A percentile compares a stretch with the other conserved stretches of the same genome.
Evolutionary conservation across 2,888 invertebrate genomes (phyloP).

Genomic region (Thelaira solivaga): DNA sequence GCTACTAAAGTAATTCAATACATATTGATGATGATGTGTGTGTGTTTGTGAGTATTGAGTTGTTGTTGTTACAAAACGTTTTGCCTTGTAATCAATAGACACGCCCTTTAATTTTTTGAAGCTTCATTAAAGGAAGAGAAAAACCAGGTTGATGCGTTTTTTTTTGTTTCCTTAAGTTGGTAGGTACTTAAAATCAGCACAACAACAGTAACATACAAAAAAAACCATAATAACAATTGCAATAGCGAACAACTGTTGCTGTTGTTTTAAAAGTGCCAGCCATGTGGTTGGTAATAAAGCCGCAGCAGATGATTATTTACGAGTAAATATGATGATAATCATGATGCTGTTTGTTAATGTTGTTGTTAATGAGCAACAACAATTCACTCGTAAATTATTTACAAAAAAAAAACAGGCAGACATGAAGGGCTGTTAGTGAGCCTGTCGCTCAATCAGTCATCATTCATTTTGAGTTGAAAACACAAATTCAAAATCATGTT

Average conservation of each 20-base stretch:
- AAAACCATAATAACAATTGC: constrained; percentile 25
- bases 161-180: constrained; percentile 63
- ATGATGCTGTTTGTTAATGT: background rate
- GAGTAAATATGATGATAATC: constrained; percentile 25
- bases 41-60: background rate
- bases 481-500: constrained; percentile 16
- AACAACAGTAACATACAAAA: constrained; percentile 18
- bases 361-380: constrained; percentile 26
- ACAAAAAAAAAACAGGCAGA: background rate
- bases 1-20: background rate
- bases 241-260: constrained; percentile 64
- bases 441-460: background rate
- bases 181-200: constrained; percentile 49
- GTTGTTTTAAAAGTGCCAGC: constrained; percentile 22
- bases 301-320: background rate
- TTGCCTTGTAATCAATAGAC: constrained; percentile 48
- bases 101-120: constrained; percentile 49
- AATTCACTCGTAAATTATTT: constrained; percentile 10
- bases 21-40: background rate
- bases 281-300: constrained; percentile 3
- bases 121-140: background rate
- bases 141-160: constrained; percentile 47
- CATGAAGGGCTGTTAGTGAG: background rate
- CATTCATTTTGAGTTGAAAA: background rate
- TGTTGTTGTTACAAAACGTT: background rate